These are phyloP conservation scores for Aradophagus sp. DNA, from an alignment of 1,140 invertebrate species.

Conservation along the genomic window DNA sequence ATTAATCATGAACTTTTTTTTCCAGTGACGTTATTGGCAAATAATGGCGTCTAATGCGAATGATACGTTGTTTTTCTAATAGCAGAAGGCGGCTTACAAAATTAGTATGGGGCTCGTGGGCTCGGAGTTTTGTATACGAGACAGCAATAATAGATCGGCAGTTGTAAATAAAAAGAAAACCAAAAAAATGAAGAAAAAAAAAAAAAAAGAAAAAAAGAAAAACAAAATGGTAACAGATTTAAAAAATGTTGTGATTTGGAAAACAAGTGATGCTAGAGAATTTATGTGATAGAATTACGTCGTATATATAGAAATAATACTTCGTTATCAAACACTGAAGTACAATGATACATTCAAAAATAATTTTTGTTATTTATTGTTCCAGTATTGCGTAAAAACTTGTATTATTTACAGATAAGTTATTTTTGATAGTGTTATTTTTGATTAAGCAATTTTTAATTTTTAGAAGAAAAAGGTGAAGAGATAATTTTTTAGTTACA, in stretches of 20 bases:
- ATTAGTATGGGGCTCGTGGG: too few species aligned
- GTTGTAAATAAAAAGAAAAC: constrained; percentile 40
- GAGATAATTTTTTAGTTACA: too few species aligned
- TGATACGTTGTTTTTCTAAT: too few species aligned
- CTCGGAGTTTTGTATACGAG: too few species aligned
- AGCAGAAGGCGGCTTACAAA: too few species aligned
- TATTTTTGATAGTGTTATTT: constrained; percentile 21
- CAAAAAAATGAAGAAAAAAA: constrained; percentile 14
- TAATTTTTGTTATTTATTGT: constrained; percentile 7
- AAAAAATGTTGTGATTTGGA: constrained; percentile 38
- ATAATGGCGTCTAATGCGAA: too few species aligned
- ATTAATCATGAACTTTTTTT: too few species aligned
- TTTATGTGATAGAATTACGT: constrained; percentile 50
- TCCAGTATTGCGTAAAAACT: constrained; percentile 1
- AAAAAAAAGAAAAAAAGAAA: constrained; percentile 17
- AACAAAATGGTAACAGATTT: too few species aligned
- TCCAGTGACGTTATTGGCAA: too few species aligned
- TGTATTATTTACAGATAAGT: constrained; percentile 3
- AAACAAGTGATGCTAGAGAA: constrained; percentile 12
- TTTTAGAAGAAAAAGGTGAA: too few species aligned
- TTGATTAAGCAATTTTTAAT: not conserved
- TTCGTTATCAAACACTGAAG: constrained; percentile 43
- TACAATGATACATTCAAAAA: constrained; percentile 38
- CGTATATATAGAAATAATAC: constrained; percentile 41
- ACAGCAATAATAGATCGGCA: too few species aligned